Base-by-base conservation (phyloP, 1,140 invertebrate species). In the Bombyx mandarina region DNA sequence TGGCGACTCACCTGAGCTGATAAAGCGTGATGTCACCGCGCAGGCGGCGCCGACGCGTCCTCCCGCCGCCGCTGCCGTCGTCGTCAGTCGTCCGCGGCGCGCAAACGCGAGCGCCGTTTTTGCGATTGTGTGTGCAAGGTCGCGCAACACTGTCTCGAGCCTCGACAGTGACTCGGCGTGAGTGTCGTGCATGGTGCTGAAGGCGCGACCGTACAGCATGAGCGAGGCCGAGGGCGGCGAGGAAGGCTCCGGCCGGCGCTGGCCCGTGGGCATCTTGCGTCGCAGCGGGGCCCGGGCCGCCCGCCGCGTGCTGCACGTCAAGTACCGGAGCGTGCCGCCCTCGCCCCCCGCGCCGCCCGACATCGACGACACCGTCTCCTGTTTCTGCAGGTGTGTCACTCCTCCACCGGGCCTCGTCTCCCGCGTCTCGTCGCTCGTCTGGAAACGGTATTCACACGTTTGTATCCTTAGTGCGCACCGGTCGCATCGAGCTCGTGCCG, bases 281-380 rank as follows among this genome's bases (percentile, higher is more conserved):
- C 73, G 75, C 69, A 76, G 77, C 73, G 77, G 74, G 67, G 77
- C 66, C 63, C 78, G 73, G 65, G 74, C 75, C 45, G 71, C 77
- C 48, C 76, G 79, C 50, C 73, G 76, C 69, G 69, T 84, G 77
- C 71, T 88, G 75, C 68, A 84, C 85, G 75, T 89, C 77, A 75
- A 88, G 81, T 76, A 86, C 82, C 79, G 83, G 72, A 76, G 69
- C 74, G 83, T 74, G 71, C 66, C 72, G 56, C 64, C 67, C 10
- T 60, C 69, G 47, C 69, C 67, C 52, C 60, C 71, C 54, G 56
- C 71, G 51, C 42, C 63, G 58, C 46, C 70, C 52, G 92, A 93
- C 69, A 86, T 92, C 60, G 93, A 93, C 81, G 91, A 93, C 77
- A 93, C 92, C 22, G 91, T 93, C 76, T 92, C 91, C 61, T 94